Conservation (phyloP, 1,140 invertebrate species). For the Plectus sambesii region DNA sequence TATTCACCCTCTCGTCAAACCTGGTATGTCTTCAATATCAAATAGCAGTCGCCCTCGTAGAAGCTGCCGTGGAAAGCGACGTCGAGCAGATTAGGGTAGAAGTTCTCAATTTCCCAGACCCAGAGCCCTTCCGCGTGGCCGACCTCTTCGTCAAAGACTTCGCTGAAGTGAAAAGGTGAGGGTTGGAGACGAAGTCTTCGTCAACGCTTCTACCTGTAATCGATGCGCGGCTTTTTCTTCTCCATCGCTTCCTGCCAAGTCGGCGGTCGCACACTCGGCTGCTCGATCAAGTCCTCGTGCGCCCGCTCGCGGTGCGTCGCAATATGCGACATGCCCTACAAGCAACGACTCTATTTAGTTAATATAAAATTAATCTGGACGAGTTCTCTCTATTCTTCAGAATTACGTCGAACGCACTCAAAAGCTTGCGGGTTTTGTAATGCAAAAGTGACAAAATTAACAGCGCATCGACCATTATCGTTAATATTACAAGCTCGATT, state of each 20-base stretch:
- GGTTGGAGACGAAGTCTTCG: slow-evolving; percentile 78
- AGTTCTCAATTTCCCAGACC: slow-evolving; percentile 75
- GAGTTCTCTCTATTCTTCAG: no score
- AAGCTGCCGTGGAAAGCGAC: slow-evolving; percentile 71
- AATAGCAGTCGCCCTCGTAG: slow-evolving; percentile 98
- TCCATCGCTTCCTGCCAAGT: slow-evolving; percentile 34
- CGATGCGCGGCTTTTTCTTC: slow-evolving; percentile 27
- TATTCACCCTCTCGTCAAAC: slow-evolving; percentile 10
- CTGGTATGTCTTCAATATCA: slow-evolving; percentile 73
- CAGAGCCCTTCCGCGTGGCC: slow-evolving; percentile 62
- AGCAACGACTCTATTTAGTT: slow-evolving; percentile 17
- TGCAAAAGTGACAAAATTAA: no score
- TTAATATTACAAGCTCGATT: no score
- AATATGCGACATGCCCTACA: slow-evolving; percentile 43
- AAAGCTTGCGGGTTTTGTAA: no score
- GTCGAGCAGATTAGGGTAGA: slow-evolving; percentile 76
- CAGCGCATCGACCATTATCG: no score
- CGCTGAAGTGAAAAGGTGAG: slow-evolving; percentile 95
- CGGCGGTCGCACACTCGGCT: slow-evolving; percentile 14
- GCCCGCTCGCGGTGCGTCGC: slow-evolving; percentile 24
- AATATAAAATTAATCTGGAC: background rate
- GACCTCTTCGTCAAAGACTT: slow-evolving; percentile 95
- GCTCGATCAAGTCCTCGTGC: slow-evolving; percentile 21
- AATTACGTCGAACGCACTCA: no score
- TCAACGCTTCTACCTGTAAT: no score